Percentiles rank a stretch among this genome's conserved stretches.
Evolutionary conservation across 2,113 vertebrate species (phyloP).

Genomic region (Zosterops hypoxanthus): DNA sequence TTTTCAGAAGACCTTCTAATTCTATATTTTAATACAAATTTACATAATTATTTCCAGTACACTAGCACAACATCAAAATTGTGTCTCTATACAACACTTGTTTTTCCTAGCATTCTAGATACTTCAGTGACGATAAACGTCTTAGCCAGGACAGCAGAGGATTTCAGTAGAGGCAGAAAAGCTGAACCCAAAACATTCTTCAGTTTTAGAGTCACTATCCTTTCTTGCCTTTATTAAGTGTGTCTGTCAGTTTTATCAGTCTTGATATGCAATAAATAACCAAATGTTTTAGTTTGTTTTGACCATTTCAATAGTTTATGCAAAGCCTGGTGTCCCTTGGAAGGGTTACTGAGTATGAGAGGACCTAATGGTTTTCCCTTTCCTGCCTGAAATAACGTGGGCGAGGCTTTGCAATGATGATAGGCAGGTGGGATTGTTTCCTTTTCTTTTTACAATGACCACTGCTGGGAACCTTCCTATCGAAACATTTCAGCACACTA

Average conservation of each 20-base stretch:
- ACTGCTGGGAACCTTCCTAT: background rate
- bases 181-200: background rate
- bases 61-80: background rate
- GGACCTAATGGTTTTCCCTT: background rate
- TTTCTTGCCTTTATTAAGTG: background rate
- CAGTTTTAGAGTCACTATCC: background rate
- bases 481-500: background rate
- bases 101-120: background rate
- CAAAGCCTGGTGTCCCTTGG: background rate
- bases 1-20: background rate
- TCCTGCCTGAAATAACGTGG: background rate
- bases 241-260: background rate
- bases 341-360: background rate
- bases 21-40: background rate
- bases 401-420: rapidly evolving
- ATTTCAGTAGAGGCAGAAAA: background rate
- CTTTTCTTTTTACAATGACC: background rate
- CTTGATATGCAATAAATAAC: background rate
- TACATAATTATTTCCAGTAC: background rate
- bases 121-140: background rate
- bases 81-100: background rate
- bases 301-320: background rate
- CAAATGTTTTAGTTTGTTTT: background rate
- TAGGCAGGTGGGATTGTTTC: background rate
- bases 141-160: background rate